Percentiles rank a stretch among this genome's conserved stretches.
Evolutionary conservation across 2,797 vertebrate genomes (phyloP).

Genomic region (Manis pentadactyla): DNA sequence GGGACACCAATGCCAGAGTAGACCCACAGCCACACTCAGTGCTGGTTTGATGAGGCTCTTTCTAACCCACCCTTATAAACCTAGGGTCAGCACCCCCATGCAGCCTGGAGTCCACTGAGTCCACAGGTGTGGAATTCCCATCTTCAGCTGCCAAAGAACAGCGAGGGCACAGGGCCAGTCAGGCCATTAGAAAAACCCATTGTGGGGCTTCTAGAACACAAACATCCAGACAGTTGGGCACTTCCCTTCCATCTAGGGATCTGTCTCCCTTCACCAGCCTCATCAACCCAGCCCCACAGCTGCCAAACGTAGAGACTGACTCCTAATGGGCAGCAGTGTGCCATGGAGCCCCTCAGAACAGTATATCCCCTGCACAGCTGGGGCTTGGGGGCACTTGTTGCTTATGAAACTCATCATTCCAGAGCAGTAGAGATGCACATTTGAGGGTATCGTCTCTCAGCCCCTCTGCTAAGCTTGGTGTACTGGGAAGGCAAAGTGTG

Average conservation of each 20-base stretch:
- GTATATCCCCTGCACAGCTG: slow-evolving; percentile 51
- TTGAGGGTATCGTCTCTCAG: background rate
- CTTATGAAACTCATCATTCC: slow-evolving; percentile 15
- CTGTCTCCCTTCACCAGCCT: background rate
- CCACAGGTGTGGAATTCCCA: slow-evolving; percentile 15
- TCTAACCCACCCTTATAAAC: background rate
- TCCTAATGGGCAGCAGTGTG: slow-evolving; percentile 11
- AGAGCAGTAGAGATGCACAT: background rate
- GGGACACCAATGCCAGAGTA: background rate
- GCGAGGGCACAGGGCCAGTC: slow-evolving; percentile 43
- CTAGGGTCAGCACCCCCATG: background rate
- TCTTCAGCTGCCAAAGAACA: slow-evolving; percentile 44
- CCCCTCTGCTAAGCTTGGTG: background rate
- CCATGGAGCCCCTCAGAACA: background rate
- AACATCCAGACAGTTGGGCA: slow-evolving; percentile 57
- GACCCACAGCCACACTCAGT: background rate
- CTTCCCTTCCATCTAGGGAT: slow-evolving; percentile 4
- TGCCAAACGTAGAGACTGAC: background rate
- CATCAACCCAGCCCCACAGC: slow-evolving; percentile 17
- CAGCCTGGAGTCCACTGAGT: background rate
- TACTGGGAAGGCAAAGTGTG: background rate
- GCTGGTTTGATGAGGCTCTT: background rate
- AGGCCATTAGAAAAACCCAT: slow-evolving; percentile 35
- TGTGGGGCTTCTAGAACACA: slow-evolving; percentile 24
- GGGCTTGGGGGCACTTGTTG: slow-evolving; percentile 15